phyloP scores from a whole-genome alignment of 1,140 invertebrate species.

The Copidosoma floridanum region DNA sequence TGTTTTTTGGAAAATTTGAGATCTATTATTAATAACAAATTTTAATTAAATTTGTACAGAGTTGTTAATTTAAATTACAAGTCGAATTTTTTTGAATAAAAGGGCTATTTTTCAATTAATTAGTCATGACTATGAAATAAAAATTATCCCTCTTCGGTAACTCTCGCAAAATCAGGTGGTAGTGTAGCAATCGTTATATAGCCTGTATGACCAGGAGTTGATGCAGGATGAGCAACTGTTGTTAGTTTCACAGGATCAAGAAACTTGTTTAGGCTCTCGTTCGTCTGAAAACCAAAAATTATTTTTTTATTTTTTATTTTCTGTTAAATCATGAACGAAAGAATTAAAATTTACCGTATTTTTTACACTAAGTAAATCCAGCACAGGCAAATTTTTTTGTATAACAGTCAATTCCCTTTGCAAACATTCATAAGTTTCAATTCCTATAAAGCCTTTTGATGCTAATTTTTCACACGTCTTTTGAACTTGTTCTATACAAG shows the following conservation, averaged over 20 bases:
- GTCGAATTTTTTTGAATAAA: slow-evolving; percentile 13
- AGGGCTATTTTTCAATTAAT: too few relatives aligned
- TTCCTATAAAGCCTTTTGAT: slow-evolving; percentile 75
- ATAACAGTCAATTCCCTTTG: slow-evolving; percentile 79
- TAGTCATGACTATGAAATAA: too few relatives aligned
- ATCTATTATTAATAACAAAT: slow-evolving; percentile 21
- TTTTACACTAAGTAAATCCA: slow-evolving; percentile 68
- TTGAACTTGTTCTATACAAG: slow-evolving; percentile 97
- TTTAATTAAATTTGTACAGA: slow-evolving; percentile 1
- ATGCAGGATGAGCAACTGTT: slow-evolving; percentile 66
- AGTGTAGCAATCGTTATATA: slow-evolving; percentile 90
- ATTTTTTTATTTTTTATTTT: slow-evolving; percentile 14
- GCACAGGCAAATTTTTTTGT: slow-evolving; percentile 66
- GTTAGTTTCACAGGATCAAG: slow-evolving; percentile 61
- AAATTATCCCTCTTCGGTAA: slow-evolving; percentile 22
- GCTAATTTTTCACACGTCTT: slow-evolving; percentile 72
- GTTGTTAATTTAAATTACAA: slow-evolving; percentile 10
- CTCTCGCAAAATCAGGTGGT: slow-evolving; percentile 59
- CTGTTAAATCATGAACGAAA: too few relatives aligned
- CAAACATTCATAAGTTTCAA: slow-evolving; percentile 85
- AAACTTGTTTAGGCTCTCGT: slow-evolving; percentile 45
- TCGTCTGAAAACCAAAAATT: slow-evolving; percentile 26
- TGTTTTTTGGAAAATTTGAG: slow-evolving; percentile 20
- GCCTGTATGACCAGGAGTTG: slow-evolving; percentile 87
- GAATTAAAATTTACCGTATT: slow-evolving; percentile 62